Base-by-base conservation (phyloP, 2,113 vertebrate species). In the Chaenocephalus aceratus region DNA sequence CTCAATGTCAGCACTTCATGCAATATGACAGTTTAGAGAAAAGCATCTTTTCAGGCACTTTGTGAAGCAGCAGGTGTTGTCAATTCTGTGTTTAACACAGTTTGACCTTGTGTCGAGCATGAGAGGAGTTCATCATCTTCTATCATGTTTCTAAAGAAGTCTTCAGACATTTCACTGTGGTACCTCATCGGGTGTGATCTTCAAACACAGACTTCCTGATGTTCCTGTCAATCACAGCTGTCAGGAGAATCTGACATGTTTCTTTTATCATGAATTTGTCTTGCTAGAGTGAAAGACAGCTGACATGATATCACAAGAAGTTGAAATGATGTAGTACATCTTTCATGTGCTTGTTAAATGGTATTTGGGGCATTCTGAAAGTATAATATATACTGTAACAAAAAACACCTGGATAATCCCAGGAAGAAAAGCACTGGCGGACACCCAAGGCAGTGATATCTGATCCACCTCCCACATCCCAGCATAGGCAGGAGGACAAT, bases 171-270 rank as follows among this genome's bases (percentile, higher is more conserved):
- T 74, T 68, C 61, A 58, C 18, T 45, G 46, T 59, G 69, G 73
- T 65, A 67, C 79, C 65, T 84, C 44, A 72, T 77, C 64, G 30
- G 11, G 23, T 75, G 4, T 61, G 58, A 75, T 84, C 80, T 88
- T 92, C 91, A 90, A 86, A 87, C 62, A 11, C 52, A 57, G 51
- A 60, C 69, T 58, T 59, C 65, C 70, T 52, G 48, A 52, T 52
- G 56, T 53, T 56, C 54, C 61, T 85, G 92, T 91, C 90, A 90
- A 59, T 94, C 88, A 91, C 57, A 74, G 70, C 81, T 84, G 84
- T 91, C 85, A 75, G 10, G 34, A 60, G 56, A 63, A 16, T 69
- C 34, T 34, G 41, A 59, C 62, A 54, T 13, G 16, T 83, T 13
- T 51, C 16, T 69, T 75, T 77, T 21, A 73, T 69, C 46, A 51